A percentile compares a stretch with the other conserved stretches of the same genome.
phyloP scores from a whole-genome alignment of 2,888 invertebrate species.

The Melanostoma mellinum region DNA sequence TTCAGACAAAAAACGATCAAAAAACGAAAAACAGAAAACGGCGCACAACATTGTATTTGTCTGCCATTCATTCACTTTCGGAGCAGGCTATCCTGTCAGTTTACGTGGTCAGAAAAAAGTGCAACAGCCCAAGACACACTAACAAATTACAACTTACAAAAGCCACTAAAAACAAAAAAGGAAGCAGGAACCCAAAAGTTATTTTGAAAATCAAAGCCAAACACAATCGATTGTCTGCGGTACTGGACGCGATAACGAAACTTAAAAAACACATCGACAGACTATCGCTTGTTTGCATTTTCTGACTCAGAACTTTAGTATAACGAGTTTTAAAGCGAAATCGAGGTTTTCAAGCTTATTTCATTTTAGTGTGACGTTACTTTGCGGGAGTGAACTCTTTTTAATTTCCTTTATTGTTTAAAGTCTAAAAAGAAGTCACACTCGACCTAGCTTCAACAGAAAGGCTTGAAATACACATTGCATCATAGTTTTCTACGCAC shows the following conservation, averaged over 20 bases:
- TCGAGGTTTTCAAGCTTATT: too few relatives aligned
- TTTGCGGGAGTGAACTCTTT: too few relatives aligned
- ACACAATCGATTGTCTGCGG: conserved; percentile 67
- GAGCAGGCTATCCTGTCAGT: conserved; percentile 46
- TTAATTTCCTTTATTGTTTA: too few relatives aligned
- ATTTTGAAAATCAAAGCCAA: conserved; percentile 60
- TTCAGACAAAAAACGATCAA: background rate
- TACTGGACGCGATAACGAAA: conserved; percentile 42
- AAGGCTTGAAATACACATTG: too few relatives aligned
- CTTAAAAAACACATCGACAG: background rate
- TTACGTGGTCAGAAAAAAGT: conserved; percentile 29
- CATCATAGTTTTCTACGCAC: too few relatives aligned
- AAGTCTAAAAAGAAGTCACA: too few relatives aligned
- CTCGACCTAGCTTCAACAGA: too few relatives aligned
- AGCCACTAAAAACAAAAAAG: background rate
- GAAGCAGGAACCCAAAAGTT: conserved; percentile 44
- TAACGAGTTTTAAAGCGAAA: too few relatives aligned
- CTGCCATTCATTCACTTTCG: conserved; percentile 12
- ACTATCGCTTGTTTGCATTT: background rate
- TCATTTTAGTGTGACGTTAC: too few relatives aligned
- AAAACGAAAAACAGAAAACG: conserved; percentile 19
- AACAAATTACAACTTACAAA: conserved; percentile 58
- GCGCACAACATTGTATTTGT: conserved; percentile 37
- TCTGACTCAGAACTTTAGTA: background rate
- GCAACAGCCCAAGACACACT: conserved; percentile 50